Evolutionary conservation across 1,140 invertebrate genomes (phyloP).

Genomic region (Heterodera schachtii): DNA sequence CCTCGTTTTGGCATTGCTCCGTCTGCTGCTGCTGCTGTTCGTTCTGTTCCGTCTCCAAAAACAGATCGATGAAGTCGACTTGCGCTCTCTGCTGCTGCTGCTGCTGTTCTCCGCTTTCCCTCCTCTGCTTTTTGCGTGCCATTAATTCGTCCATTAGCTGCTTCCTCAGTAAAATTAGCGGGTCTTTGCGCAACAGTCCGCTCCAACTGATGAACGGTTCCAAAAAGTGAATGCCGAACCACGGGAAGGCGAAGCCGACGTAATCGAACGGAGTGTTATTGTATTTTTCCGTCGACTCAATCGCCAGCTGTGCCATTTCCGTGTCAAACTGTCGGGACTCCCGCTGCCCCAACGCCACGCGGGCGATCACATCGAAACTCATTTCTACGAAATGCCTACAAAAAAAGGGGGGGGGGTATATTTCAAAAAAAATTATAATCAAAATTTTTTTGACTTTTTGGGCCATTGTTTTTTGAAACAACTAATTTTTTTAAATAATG

Average conservation of each 20-base stretch:
- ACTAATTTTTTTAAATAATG: no score
- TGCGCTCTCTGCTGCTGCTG: slow-evolving; percentile 8
- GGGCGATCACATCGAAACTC: slow-evolving; percentile 54
- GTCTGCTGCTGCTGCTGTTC: neutral
- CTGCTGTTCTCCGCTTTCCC: neutral
- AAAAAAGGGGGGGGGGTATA: no score
- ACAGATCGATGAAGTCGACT: slow-evolving; percentile 57
- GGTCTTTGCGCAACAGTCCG: slow-evolving; percentile 4
- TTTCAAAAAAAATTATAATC: no score
- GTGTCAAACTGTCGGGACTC: slow-evolving; percentile 46
- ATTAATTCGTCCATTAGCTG: neutral
- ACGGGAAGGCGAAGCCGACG: slow-evolving; percentile 21
- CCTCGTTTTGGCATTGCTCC: neutral
- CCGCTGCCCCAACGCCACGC: slow-evolving; percentile 56
- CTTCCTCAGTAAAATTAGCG: neutral
- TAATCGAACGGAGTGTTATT: slow-evolving; percentile 25
- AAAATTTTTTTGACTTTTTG: no score
- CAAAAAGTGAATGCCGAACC: slow-evolving; percentile 1
- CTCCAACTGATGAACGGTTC: neutral
- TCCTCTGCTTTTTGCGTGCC: neutral
- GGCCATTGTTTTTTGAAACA: no score
- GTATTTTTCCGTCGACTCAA: neutral
- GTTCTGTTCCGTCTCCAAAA: slow-evolving; percentile 25
- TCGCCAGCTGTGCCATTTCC: slow-evolving; percentile 3
- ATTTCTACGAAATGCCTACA: slow-evolving; percentile 51